Evolutionary conservation across 1,140 invertebrate species (phyloP), one percentile per base, ranked within the genome.

Genomic region (Phymastichus coffea): DNA sequence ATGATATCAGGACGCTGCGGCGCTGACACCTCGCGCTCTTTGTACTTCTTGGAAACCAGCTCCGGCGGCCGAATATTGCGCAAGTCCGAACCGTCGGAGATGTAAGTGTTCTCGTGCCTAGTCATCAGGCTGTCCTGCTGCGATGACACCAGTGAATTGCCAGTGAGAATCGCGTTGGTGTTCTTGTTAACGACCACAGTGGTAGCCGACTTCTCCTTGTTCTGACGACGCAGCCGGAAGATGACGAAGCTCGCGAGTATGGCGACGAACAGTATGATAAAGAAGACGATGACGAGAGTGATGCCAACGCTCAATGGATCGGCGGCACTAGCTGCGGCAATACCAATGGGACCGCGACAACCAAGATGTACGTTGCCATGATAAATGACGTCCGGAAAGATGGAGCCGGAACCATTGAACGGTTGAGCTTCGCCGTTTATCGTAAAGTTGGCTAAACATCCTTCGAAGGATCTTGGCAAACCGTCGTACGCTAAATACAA

Each of bases 251-350:
- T 94, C 6, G 92, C 88, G 22, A 94, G 80, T 57, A 96, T 94
- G 1, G 92, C 92, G 7, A 95, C 86, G 17, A 96, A 82, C 9
- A 96, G 78, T 43, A 94, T 91, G 2, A 94, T 87, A 69, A 98
- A 96, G 79, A 98, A 97, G 3, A 96, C 90, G 41, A 97, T 94
- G 1, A 98, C 92, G 20, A 98, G 79, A 1, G 93, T 94, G 30
- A 95, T 89, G 26, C 94, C 93, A 38, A 96, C 93, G 66, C 89
- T 93, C 1, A 96, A 77, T 1, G 93, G 93, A 81, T 94, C 91
- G 4, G 92, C 87, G 1, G 87, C 86, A 54, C 90, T 86, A 1
- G 88, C 86, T 6, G 88, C 84, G 33, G 87, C 89, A 22, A 88
- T 85, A 15, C 88, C 90, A 41, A 88, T 84, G 28, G 86, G 83